Evolutionary conservation across 2,888 invertebrate species (phyloP).

Genomic region (Plutella xylostella): DNA sequence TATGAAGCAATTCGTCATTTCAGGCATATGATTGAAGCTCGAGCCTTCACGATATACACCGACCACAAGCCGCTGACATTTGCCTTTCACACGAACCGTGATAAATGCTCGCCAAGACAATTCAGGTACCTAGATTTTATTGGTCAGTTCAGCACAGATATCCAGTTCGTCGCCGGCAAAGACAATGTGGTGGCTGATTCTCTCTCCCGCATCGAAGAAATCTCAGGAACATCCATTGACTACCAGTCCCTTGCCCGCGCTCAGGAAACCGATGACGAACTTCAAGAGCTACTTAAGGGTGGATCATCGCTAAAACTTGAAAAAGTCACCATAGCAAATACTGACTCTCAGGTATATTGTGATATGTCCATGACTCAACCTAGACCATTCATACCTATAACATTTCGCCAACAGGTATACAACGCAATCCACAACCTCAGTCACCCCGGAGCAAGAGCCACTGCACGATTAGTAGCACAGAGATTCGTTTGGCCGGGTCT

Average conservation of each 20-base stretch:
- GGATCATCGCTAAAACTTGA: conserved; percentile 1
- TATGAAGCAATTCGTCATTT: conserved; percentile 21
- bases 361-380: conserved; percentile 1
- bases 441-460: conserved; percentile 15
- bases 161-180: conserved; percentile 16
- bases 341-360: neutral
- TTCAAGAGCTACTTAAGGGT: conserved; percentile 4
- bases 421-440: conserved; percentile 13
- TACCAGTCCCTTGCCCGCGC: conserved; percentile 1
- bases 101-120: conserved; percentile 22
- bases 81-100: conserved; percentile 22
- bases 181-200: conserved; percentile 23
- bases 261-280: conserved; percentile 16
- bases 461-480: conserved; percentile 14
- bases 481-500: conserved; percentile 20
- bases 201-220: too few relatives aligned
- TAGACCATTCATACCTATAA: conserved; percentile 15
- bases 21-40: conserved; percentile 28
- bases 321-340: neutral
- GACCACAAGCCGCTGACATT: conserved; percentile 17
- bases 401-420: conserved; percentile 11
- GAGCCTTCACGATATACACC: conserved; percentile 19
- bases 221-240: conserved; percentile 9
- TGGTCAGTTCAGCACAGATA: conserved; percentile 20
- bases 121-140: conserved; percentile 19